Percentiles rank a stretch among this genome's conserved stretches.
Conservation (phyloP, 2,888 invertebrate genomes). For the Plebejus melissa region DNA sequence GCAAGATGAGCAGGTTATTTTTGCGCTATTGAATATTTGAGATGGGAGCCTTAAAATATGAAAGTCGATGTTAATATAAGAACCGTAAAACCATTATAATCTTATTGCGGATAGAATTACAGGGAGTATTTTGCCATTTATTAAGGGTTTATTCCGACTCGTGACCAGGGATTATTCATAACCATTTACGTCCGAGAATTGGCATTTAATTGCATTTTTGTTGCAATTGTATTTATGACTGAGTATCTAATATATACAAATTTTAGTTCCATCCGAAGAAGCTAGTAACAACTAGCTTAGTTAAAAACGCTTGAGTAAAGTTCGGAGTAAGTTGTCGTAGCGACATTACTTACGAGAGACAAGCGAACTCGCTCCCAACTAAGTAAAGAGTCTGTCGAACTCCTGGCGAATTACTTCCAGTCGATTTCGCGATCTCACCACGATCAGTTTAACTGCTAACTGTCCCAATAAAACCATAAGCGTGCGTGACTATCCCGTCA, state of each 20-base stretch:
- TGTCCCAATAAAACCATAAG: conserved; percentile 41
- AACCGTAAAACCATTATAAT: not conserved
- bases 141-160: not conserved
- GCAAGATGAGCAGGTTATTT: conserved; percentile 16
- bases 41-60: conserved; percentile 16
- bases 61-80: not conserved
- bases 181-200: not conserved
- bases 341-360: conserved; percentile 62
- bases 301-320: conserved; percentile 18
- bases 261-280: not conserved
- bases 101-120: not conserved
- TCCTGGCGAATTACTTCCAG: conserved; percentile 64
- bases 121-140: not conserved
- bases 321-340: conserved; percentile 58
- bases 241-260: not conserved
- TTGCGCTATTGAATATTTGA: conserved; percentile 17
- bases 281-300: conserved; percentile 12
- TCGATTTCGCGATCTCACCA: conserved; percentile 63
- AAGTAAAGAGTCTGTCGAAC: conserved; percentile 60
- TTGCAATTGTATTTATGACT: too few species aligned
- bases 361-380: conserved; percentile 61
- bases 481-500: conserved; percentile 23
- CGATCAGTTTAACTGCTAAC: conserved; percentile 58
- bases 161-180: too few species aligned
- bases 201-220: too few species aligned